phyloP scores from a whole-genome alignment of 1,140 invertebrate species.

The Euwallacea fornicatus region DNA sequence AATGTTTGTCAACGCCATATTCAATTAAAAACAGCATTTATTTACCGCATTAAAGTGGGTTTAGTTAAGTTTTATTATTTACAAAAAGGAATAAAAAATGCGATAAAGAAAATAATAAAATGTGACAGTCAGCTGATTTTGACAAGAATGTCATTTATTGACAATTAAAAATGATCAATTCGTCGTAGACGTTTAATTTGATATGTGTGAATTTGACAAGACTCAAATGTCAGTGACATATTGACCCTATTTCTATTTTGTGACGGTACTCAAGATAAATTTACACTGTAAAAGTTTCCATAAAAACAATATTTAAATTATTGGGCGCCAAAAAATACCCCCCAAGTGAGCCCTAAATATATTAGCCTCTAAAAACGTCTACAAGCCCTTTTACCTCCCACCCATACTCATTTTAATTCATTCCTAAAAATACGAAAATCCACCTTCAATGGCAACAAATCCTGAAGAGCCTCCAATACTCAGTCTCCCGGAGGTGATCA shows the following conservation, averaged over 20 bases:
- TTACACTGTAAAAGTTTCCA: slow-evolving; percentile 27
- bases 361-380: not conserved
- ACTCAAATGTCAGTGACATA: not conserved
- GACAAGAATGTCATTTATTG: too few species aligned
- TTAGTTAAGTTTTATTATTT: too few species aligned
- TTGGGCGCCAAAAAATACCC: not conserved
- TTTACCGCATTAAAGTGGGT: too few species aligned
- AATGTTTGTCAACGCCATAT: slow-evolving; percentile 79
- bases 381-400: not conserved
- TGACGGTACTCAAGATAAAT: slow-evolving; percentile 21
- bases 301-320: slow-evolving; percentile 15
- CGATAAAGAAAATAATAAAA: too few species aligned
- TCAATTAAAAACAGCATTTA: not conserved
- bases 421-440: not conserved
- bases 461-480: not conserved
- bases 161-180: too few species aligned
- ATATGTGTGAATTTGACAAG: too few species aligned
- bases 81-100: too few species aligned
- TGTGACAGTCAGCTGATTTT: too few species aligned
- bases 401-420: not conserved
- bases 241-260: slow-evolving; percentile 9
- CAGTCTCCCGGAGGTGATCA: slow-evolving; percentile 39
- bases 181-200: too few species aligned
- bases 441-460: not conserved
- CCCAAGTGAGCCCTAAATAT: not conserved